Evolutionary conservation across 2,797 vertebrate genomes (phyloP).

Genomic region (Octomys mimax): DNA sequence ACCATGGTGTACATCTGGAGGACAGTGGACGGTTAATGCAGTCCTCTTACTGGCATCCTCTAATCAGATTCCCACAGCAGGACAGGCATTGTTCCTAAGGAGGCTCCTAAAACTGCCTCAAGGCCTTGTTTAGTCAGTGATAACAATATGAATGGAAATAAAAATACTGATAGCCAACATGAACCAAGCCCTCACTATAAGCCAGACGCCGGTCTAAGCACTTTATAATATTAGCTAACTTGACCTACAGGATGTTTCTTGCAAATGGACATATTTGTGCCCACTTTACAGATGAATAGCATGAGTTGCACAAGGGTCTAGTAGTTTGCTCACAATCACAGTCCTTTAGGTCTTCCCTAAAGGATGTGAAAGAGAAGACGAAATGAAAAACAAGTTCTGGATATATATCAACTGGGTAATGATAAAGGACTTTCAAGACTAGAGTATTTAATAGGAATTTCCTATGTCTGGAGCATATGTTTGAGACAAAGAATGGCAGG

Average conservation of each 20-base stretch:
- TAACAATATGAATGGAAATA: neutral
- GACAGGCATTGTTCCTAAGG: neutral
- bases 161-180: neutral
- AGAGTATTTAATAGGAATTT: neutral
- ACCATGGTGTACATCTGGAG: constrained; percentile 46
- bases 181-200: neutral
- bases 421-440: neutral
- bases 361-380: neutral
- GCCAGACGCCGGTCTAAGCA: neutral
- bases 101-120: neutral
- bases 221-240: neutral
- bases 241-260: neutral
- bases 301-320: neutral
- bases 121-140: neutral
- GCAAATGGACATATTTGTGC: neutral
- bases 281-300: neutral
- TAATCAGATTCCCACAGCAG: neutral
- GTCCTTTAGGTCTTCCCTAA: neutral
- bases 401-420: neutral
- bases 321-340: neutral
- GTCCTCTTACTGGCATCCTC: neutral
- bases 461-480: neutral
- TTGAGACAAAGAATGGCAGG: neutral
- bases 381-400: neutral
- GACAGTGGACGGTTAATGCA: neutral